Evolutionary conservation across 2,797 vertebrate genomes (phyloP).

Genomic region (Atherinosoma microstoma): DNA sequence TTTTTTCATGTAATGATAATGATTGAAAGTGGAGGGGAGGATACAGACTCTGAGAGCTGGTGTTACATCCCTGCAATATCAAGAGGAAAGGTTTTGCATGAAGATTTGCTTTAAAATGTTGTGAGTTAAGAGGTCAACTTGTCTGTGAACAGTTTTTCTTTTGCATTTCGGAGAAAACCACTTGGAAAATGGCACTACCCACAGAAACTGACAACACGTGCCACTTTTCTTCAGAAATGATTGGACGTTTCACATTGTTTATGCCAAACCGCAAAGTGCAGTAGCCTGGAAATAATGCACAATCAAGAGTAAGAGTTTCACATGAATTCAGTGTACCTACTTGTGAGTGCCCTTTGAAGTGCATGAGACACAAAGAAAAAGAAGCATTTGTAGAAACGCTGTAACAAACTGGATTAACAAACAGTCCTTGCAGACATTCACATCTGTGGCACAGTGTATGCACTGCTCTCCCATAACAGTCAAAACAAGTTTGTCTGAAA

Average conservation of each 20-base stretch:
- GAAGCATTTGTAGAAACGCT: conserved; percentile 40
- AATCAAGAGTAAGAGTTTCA: conserved; percentile 35
- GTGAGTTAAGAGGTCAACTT: conserved; percentile 40
- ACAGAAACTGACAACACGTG: background rate
- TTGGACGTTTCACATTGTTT: background rate
- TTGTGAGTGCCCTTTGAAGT: conserved; percentile 5
- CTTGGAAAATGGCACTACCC: conserved; percentile 6
- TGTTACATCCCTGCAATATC: conserved; percentile 33
- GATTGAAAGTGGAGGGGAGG: conserved; percentile 23
- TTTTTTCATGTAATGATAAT: conserved; percentile 13
- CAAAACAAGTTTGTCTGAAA: conserved; percentile 5
- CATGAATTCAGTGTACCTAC: conserved; percentile 26
- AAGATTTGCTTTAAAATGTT: conserved; percentile 44
- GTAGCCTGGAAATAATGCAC: conserved; percentile 21
- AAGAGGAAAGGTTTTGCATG: conserved; percentile 17
- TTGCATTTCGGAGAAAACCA: background rate
- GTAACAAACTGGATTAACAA: conserved; percentile 41
- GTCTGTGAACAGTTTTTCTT: background rate
- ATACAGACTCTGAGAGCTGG: conserved; percentile 13
- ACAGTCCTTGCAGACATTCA: conserved; percentile 4
- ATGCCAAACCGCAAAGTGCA: conserved; percentile 17
- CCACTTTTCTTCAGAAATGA: conserved; percentile 4
- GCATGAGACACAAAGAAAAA: conserved; percentile 23
- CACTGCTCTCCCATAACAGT: conserved; percentile 18
- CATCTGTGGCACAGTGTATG: conserved; percentile 14